Conservation (phyloP, 1,140 invertebrate genomes). For the Stegodyphus dumicola region DNA sequence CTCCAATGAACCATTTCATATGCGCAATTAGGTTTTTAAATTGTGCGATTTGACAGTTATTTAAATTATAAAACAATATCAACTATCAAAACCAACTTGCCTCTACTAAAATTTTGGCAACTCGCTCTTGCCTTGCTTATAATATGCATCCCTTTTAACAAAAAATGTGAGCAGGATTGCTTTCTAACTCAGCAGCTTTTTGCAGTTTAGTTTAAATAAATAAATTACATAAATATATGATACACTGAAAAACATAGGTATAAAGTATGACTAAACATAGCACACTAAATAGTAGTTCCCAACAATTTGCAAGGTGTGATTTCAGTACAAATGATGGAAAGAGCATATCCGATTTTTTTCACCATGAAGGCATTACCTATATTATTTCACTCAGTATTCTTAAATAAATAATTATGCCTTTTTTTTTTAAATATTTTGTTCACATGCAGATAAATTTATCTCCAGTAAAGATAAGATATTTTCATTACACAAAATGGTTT, state of each 20-base stretch:
- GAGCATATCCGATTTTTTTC: no score
- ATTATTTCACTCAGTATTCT: no score
- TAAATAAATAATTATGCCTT: no score
- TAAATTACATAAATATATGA: slow-evolving; percentile 60
- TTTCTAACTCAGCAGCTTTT: slow-evolving; percentile 47
- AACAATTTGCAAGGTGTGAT: no score
- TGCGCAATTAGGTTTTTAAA: slow-evolving; percentile 15
- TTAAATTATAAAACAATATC: slow-evolving; percentile 42
- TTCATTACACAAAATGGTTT: no score
- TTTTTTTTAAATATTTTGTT: no score
- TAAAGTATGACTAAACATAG: slow-evolving; percentile 56
- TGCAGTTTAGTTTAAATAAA: slow-evolving; percentile 59
- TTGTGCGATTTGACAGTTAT: slow-evolving; percentile 58
- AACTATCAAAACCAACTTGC: slow-evolving; percentile 29
- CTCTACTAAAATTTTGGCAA: slow-evolving; percentile 48
- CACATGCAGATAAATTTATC: no score
- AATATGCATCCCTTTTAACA: neutral
- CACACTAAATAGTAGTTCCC: neutral
- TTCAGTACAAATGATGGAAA: no score
- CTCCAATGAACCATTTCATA: neutral
- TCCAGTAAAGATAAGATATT: no score
- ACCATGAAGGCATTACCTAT: no score
- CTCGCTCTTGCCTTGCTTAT: slow-evolving; percentile 13
- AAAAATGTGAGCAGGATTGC: slow-evolving; percentile 43
- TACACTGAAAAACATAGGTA: slow-evolving; percentile 44